Conservation (phyloP, 2,113 vertebrate species). For the Heteronetta atricapilla region DNA sequence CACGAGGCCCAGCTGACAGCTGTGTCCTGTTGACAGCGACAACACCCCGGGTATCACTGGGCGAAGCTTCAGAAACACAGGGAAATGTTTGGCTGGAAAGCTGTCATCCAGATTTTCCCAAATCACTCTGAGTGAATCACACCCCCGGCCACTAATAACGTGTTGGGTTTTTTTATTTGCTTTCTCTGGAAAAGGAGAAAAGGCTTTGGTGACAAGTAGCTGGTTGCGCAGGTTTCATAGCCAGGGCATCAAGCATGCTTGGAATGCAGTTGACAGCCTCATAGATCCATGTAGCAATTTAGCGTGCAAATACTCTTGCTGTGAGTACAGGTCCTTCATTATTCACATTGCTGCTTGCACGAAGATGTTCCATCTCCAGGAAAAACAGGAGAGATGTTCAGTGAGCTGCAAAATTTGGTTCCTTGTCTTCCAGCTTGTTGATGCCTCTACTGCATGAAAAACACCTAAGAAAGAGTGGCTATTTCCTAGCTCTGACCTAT, state of each 20-base stretch:
- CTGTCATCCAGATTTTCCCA: background rate
- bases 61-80: background rate
- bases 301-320: background rate
- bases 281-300: background rate
- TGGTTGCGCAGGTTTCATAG: background rate
- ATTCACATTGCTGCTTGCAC: background rate
- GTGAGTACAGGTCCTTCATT: background rate
- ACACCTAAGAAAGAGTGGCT: background rate
- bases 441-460: background rate
- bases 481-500: background rate
- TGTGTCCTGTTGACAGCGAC: background rate
- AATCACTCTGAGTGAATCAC: background rate
- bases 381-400: background rate
- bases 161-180: background rate
- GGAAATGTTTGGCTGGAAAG: conserved; percentile 1
- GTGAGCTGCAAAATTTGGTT: background rate
- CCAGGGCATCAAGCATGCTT: background rate
- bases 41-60: background rate
- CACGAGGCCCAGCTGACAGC: background rate
- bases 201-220: background rate
- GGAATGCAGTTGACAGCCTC: background rate
- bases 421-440: background rate
- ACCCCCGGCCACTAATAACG: background rate
- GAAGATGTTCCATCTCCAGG: background rate
- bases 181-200: background rate